Conservation (phyloP, 2,888 invertebrate genomes). For the Amiota communis region DNA sequence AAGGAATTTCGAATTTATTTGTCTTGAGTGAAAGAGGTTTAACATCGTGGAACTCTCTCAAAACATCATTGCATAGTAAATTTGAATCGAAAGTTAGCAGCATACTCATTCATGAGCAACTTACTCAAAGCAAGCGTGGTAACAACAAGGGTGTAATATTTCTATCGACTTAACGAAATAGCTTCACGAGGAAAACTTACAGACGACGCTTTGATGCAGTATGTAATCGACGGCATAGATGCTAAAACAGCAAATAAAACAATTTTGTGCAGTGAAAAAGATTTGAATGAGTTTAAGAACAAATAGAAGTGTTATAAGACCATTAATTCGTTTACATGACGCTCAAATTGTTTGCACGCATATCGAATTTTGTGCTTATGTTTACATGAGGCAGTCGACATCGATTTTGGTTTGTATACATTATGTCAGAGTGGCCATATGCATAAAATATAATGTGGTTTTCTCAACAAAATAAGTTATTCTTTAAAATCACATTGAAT, state of each 20-base stretch:
- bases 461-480: too few species aligned
- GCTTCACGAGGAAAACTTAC: not conserved
- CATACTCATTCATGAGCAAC: not conserved
- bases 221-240: constrained; percentile 5
- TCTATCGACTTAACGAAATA: not conserved
- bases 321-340: too few species aligned
- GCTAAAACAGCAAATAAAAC: too few species aligned
- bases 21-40: too few species aligned
- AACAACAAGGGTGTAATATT: not conserved
- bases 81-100: constrained; percentile 3
- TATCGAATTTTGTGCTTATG: too few species aligned
- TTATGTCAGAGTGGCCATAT: too few species aligned
- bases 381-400: too few species aligned
- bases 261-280: too few species aligned
- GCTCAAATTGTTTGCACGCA: too few species aligned
- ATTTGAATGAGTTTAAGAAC: not conserved
- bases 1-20: constrained; percentile 6
- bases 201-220: not conserved
- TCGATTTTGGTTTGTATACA: too few species aligned
- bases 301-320: constrained; percentile 5
- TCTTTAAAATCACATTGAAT: too few species aligned
- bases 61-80: not conserved
- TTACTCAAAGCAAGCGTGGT: not conserved
- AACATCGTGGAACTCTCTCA: not conserved
- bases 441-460: too few species aligned